A percentile compares a stretch with the other conserved stretches of the same genome.
Conservation (phyloP, 2,797 vertebrate genomes). For the Sarcophilus harrisii region DNA sequence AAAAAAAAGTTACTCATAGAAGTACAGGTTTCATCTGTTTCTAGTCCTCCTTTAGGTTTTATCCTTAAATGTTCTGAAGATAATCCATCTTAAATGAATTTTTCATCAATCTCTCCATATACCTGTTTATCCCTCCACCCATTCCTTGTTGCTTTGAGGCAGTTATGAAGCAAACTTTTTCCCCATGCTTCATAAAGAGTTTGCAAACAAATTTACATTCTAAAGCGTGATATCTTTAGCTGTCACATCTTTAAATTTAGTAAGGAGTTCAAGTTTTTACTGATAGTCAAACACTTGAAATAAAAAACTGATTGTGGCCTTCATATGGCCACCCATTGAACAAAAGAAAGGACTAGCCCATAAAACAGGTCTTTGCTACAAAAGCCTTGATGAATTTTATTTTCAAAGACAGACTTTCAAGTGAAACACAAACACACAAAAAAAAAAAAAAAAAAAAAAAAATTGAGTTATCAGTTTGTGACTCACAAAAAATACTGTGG, state of each 20-base stretch:
- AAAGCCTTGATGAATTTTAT: neutral
- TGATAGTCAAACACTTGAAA: neutral
- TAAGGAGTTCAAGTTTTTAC: too few relatives aligned
- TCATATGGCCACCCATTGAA: neutral
- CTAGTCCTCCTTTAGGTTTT: too few relatives aligned
- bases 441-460: conserved; percentile 33
- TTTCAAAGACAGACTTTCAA: conserved; percentile 19
- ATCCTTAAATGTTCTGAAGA: too few relatives aligned
- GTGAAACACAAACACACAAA: conserved; percentile 44
- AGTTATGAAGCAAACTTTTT: too few relatives aligned
- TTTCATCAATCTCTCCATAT: too few relatives aligned
- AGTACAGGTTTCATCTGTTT: too few relatives aligned
- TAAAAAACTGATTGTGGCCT: neutral
- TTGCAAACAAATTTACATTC: too few relatives aligned
- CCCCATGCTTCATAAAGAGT: too few relatives aligned
- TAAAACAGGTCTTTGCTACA: conserved; percentile 4
- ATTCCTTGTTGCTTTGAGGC: too few relatives aligned
- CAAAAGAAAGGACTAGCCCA: conserved; percentile 2
- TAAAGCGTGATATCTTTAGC: neutral
- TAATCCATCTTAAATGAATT: too few relatives aligned
- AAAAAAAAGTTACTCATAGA: too few relatives aligned
- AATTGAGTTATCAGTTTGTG: neutral
- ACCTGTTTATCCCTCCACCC: too few relatives aligned
- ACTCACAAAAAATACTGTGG: conserved; percentile 26
- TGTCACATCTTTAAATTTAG: neutral